Evolutionary conservation across 2,888 invertebrate species (phyloP), one percentile per base, ranked within the genome.

Genomic region (Notocelia uddmanniana): DNA sequence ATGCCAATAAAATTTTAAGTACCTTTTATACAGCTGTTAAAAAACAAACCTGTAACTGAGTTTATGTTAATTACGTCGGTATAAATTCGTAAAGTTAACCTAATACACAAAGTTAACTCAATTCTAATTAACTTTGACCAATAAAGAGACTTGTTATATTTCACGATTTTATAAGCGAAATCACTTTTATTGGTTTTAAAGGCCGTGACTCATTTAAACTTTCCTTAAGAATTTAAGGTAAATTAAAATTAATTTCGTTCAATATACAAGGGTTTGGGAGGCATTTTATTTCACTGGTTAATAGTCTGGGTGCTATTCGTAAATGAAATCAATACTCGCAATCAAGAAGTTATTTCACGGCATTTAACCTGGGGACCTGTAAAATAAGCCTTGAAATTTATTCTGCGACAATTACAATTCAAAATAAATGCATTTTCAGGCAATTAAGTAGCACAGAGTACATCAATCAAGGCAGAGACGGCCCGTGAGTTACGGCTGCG

Each of bases 391-490:
- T 50, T 70, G 34, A 41, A 48, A 69, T 52, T 19, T 54, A 62
- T 37, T 26, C 3, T 34, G 34, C 5, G 21, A 71, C 52, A 45
- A 59, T 34, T 54, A 21, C 34, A 21, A 67, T 52, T 18, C 34
- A 54, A 60, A 67, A 71, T 66, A 71, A 71, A 66, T 71, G 71
- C 71, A 71, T 67, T 71, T 63, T 67, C 71, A 52, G 66, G 71
- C 71, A 71, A 71, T 71, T 71, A 71, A 60, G 19, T 63, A 54
- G 60, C 50, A 71, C 66, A 71, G 71, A 67, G 66, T 71, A 71
- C 50, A 71, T 71, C 66, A 71, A 71, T 71, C 71, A 71, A 66
- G 71, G 26, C 70, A 70, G 70, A 67, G 66, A 71, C 71, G 66
- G 54, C 52, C 59, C 31, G 64, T 71, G 71, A 71, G 71, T 71